phyloP scores from a whole-genome alignment of 2,888 invertebrate species.

The Orthosia incerta region DNA sequence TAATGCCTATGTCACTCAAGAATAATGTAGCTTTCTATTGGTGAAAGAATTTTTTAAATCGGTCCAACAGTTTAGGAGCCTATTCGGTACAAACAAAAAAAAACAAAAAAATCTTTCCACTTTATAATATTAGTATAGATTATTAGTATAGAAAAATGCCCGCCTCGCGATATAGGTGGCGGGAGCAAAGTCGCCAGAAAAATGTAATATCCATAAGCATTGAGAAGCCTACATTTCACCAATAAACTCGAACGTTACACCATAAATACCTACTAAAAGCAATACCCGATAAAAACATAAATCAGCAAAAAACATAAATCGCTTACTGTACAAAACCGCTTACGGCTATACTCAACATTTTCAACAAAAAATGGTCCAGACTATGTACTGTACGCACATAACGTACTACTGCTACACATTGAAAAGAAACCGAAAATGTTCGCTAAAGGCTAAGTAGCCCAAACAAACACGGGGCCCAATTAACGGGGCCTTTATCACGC shows the following conservation, averaged over 20 bases:
- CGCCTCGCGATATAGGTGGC: no score
- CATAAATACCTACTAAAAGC: neutral
- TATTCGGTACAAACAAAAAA: no score
- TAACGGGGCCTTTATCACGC: constrained; percentile 54
- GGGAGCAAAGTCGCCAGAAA: no score
- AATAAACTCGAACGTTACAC: neutral
- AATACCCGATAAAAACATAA: constrained; percentile 11
- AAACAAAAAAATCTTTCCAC: no score
- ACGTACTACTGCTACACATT: constrained; percentile 12
- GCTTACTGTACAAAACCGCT: neutral
- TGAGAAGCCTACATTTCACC: neutral
- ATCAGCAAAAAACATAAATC: constrained; percentile 14
- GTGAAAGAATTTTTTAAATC: no score
- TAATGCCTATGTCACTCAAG: no score
- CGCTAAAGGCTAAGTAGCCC: constrained; percentile 45
- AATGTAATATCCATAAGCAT: no score
- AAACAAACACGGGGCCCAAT: constrained; percentile 60
- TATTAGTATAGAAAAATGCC: no score
- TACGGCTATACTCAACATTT: constrained; percentile 10
- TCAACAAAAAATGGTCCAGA: constrained; percentile 36
- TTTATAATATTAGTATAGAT: no score
- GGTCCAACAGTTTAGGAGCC: no score
- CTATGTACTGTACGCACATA: neutral
- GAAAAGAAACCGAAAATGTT: constrained; percentile 46
- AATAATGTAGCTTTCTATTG: no score